Percentiles rank a stretch among this genome's conserved stretches.
Evolutionary conservation across 2,888 invertebrate species (phyloP).

Genomic region (Desoria tigrina): DNA sequence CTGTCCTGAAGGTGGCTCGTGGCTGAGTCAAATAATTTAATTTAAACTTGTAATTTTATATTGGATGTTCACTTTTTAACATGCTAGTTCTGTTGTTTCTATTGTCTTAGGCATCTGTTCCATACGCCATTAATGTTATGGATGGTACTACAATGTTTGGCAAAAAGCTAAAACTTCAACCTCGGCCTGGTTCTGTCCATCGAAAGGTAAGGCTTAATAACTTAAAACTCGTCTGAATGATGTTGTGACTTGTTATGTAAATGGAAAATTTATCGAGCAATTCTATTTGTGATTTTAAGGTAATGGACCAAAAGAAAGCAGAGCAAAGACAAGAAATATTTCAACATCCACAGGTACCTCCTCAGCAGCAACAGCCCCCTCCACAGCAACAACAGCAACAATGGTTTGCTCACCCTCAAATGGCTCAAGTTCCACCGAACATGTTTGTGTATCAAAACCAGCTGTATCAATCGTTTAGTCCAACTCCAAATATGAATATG

Average conservation of each 20-base stretch:
- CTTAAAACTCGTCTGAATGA: slow-evolving; percentile 1
- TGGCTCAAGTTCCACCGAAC: slow-evolving; percentile 53
- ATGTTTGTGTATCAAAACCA: slow-evolving; percentile 53
- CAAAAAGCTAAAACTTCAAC: slow-evolving; percentile 51
- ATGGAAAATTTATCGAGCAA: slow-evolving; percentile 5
- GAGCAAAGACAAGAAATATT: slow-evolving; percentile 42
- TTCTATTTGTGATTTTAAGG: slow-evolving; percentile 35
- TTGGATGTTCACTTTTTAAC: slow-evolving; percentile 14
- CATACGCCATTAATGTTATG: slow-evolving; percentile 53
- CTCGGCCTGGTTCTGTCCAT: slow-evolving; percentile 53
- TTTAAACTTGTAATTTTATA: too few species aligned
- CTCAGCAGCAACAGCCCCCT: slow-evolving; percentile 40
- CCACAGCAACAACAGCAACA: slow-evolving; percentile 42
- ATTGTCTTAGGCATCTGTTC: slow-evolving; percentile 52
- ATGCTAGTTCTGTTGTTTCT: too few species aligned
- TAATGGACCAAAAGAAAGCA: slow-evolving; percentile 52
- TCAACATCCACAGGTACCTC: slow-evolving; percentile 23
- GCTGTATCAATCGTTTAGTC: slow-evolving; percentile 51
- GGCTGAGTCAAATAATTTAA: too few species aligned
- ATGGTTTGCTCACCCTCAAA: slow-evolving; percentile 47
- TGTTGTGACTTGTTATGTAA: neutral
- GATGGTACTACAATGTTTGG: slow-evolving; percentile 53
- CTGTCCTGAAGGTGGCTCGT: too few species aligned
- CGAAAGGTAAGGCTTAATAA: slow-evolving; percentile 49
- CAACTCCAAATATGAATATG: slow-evolving; percentile 47